Evolutionary conservation across 2,797 vertebrate species (phyloP).

Genomic region (Todus mexicanus): DNA sequence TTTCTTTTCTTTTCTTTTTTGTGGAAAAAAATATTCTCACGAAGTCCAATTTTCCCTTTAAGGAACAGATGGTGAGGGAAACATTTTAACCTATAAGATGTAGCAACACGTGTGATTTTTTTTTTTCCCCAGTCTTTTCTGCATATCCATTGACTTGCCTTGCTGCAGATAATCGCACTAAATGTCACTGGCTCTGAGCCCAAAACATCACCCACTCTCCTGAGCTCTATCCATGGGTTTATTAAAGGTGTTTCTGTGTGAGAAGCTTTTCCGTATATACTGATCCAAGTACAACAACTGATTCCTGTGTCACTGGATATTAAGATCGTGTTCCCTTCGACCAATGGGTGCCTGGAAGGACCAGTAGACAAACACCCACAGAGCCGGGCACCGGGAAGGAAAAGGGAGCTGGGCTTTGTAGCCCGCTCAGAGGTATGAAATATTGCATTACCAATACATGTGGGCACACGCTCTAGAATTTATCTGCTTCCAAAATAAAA

Average conservation of each 20-base stretch:
- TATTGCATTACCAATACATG: neutral
- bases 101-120: neutral
- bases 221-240: neutral
- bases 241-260: neutral
- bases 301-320: neutral
- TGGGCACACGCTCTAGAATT: neutral
- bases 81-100: neutral
- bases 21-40: neutral
- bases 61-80: neutral
- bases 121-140: neutral
- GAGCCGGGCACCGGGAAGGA: neutral
- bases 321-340: neutral
- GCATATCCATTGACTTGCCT: neutral
- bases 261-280: neutral
- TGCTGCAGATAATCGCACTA: neutral
- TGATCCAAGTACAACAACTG: neutral
- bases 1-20: neutral
- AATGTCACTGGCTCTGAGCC: neutral
- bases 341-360: neutral
- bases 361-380: neutral
- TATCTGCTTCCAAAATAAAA: neutral
- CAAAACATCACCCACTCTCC: neutral
- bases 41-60: slow-evolving; percentile 29
- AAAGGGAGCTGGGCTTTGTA: neutral
- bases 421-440: neutral